Conservation (phyloP, 2,888 invertebrate genomes). For the Zeuzera pyrina region DNA sequence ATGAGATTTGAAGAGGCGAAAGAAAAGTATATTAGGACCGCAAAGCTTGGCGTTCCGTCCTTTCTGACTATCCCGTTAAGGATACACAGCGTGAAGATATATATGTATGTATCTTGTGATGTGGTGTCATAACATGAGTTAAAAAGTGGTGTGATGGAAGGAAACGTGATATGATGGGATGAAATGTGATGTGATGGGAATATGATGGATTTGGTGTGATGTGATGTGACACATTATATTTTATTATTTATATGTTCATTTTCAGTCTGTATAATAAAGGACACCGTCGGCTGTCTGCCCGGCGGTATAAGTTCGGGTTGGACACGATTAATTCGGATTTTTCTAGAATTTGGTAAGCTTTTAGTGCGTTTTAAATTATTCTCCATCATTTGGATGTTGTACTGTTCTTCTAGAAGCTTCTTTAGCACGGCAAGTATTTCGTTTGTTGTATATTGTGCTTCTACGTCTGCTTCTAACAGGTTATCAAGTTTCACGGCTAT, state of each 20-base stretch:
- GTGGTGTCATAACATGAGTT: no score
- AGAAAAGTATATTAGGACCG: no score
- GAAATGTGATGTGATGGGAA: no score
- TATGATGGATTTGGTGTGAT: no score
- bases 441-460: conserved; percentile 18
- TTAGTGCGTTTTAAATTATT: conserved; percentile 27
- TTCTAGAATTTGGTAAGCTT: conserved; percentile 17
- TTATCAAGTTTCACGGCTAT: conserved; percentile 45
- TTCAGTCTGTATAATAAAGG: conserved; percentile 26
- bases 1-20: no score
- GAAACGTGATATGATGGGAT: no score
- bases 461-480: conserved; percentile 21
- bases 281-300: conserved; percentile 33
- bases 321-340: conserved; percentile 25
- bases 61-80: no score
- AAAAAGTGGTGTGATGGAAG: no score
- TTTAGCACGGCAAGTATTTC: conserved; percentile 26
- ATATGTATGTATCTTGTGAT: no score
- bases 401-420: conserved; percentile 36
- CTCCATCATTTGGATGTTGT: conserved; percentile 31
- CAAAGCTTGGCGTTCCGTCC: no score
- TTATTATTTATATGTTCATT: not conserved
- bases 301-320: conserved; percentile 29
- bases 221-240: no score
- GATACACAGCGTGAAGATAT: no score